phyloP scores from a whole-genome alignment of 1,140 invertebrate genomes.

The Laodelphax striatellus region DNA sequence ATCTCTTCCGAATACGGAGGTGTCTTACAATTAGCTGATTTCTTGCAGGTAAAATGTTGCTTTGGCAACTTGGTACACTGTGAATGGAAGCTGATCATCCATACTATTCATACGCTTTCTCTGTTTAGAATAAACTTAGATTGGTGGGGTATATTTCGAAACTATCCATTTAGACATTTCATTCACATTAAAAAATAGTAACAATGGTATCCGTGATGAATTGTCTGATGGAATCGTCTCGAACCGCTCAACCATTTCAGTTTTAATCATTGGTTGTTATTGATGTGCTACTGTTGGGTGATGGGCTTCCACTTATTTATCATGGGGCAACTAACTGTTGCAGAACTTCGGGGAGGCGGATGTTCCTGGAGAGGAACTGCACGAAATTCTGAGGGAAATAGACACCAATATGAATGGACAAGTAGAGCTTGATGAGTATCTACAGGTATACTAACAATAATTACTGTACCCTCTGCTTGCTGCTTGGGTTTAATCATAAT shows the following conservation, averaged over 20 bases:
- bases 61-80: background rate
- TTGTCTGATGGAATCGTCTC: too few species aligned
- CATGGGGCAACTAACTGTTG: slow-evolving; percentile 23
- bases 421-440: slow-evolving; percentile 96
- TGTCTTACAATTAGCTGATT: slow-evolving; percentile 57
- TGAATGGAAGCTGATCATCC: too few species aligned
- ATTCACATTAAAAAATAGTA: too few species aligned
- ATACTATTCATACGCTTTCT: too few species aligned
- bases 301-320: background rate
- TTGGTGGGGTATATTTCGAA: too few species aligned
- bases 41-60: slow-evolving; percentile 50
- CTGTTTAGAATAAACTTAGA: too few species aligned
- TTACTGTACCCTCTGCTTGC: too few species aligned
- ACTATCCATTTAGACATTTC: too few species aligned
- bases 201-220: too few species aligned
- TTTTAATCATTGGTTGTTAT: too few species aligned
- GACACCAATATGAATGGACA: slow-evolving; percentile 99
- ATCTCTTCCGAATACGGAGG: slow-evolving; percentile 55
- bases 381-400: slow-evolving; percentile 95
- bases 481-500: too few species aligned
- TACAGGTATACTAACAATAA: slow-evolving; percentile 71
- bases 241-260: too few species aligned
- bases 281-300: background rate
- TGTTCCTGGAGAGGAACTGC: slow-evolving; percentile 87
- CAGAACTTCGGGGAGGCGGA: slow-evolving; percentile 81